Conservation (phyloP, 1,140 invertebrate genomes). For the Belonocnema kinseyi region DNA sequence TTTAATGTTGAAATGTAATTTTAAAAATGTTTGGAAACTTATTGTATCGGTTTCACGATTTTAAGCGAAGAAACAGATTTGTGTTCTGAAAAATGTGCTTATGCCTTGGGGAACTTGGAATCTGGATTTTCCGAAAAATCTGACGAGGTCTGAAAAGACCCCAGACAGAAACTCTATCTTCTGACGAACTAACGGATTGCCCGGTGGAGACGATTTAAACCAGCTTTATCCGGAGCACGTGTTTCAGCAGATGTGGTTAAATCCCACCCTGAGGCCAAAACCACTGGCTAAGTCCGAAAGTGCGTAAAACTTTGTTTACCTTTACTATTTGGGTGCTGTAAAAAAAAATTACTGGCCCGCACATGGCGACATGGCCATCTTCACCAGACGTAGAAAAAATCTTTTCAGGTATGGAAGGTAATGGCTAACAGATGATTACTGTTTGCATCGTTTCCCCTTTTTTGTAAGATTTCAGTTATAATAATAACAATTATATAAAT, state of each 20-base stretch:
- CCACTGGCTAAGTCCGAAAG: slow-evolving; percentile 17
- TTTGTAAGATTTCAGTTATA: too few relatives aligned
- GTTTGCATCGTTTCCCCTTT: too few relatives aligned
- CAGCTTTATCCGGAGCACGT: slow-evolving; percentile 63
- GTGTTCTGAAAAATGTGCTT: too few relatives aligned
- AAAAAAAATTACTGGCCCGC: slow-evolving; percentile 16
- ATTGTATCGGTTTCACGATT: too few relatives aligned
- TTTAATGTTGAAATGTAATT: too few relatives aligned
- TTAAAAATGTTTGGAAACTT: too few relatives aligned
- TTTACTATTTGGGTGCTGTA: slow-evolving; percentile 31
- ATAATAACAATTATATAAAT: too few relatives aligned
- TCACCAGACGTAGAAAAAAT: too few relatives aligned
- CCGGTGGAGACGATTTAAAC: slow-evolving; percentile 41
- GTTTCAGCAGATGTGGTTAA: slow-evolving; percentile 64
- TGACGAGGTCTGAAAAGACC: background rate
- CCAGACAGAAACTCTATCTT: slow-evolving; percentile 41
- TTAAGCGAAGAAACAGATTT: too few relatives aligned
- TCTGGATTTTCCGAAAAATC: slow-evolving; percentile 41
- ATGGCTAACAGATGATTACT: too few relatives aligned
- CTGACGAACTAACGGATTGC: slow-evolving; percentile 48
- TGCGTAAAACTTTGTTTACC: slow-evolving; percentile 40
- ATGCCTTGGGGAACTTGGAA: too few relatives aligned
- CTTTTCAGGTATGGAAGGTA: too few relatives aligned
- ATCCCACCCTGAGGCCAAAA: slow-evolving; percentile 53
- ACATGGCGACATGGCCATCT: background rate